phyloP scores from a whole-genome alignment of 2,113 vertebrate species.

The Symphodus melops region DNA sequence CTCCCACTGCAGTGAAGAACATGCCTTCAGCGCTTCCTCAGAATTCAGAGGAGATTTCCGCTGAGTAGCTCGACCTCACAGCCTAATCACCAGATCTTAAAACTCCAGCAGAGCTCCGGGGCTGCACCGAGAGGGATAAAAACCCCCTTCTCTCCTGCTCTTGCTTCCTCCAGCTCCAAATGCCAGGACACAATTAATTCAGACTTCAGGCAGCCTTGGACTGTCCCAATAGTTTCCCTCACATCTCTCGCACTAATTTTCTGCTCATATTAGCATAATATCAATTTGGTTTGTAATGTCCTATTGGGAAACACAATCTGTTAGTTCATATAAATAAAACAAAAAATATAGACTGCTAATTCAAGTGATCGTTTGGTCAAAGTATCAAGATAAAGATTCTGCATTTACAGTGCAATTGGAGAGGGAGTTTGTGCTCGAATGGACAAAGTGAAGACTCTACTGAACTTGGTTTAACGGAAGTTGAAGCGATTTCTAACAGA shows the following conservation, averaged over 20 bases:
- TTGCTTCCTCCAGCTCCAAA: constrained; percentile 57
- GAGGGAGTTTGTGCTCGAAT: constrained; percentile 11
- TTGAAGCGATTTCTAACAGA: constrained; percentile 33
- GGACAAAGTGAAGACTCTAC: constrained; percentile 10
- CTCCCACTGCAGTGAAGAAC: constrained; percentile 54
- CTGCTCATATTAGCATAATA: constrained; percentile 74
- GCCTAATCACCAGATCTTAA: constrained; percentile 77
- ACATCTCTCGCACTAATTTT: constrained; percentile 55
- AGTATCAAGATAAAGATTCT: constrained; percentile 1
- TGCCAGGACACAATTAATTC: constrained; percentile 76
- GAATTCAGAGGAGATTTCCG: constrained; percentile 67
- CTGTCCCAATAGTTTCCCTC: constrained; percentile 50
- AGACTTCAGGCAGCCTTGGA: constrained; percentile 64
- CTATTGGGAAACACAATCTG: constrained; percentile 46
- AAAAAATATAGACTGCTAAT: constrained; percentile 6
- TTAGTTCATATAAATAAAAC: constrained; percentile 58
- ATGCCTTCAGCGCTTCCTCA: constrained; percentile 69
- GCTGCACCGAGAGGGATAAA: constrained; percentile 58
- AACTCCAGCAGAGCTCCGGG: constrained; percentile 62
- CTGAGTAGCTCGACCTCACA: constrained; percentile 61
- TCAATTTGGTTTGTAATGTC: constrained; percentile 65
- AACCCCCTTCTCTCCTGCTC: constrained; percentile 28
- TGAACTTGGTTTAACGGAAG: constrained; percentile 29
- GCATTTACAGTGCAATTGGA: not conserved
- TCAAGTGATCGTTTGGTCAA: constrained; percentile 28